phyloP scores from a whole-genome alignment of 2,888 invertebrate species.

The Tricholauxania praeusta region DNA sequence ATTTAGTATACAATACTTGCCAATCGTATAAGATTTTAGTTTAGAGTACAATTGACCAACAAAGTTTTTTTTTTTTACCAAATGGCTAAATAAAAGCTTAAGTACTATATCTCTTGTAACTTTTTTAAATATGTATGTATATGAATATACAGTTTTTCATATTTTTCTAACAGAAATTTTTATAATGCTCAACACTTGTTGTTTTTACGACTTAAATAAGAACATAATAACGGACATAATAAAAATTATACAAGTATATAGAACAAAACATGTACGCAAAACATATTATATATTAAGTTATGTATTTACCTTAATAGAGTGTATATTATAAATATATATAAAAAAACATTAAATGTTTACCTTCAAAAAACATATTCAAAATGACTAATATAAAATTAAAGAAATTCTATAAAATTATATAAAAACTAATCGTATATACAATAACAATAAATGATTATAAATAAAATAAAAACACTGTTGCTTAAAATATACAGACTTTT shows the following conservation, averaged over 20 bases:
- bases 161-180: conserved; percentile 5
- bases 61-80: too few relatives aligned
- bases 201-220: background rate
- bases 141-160: conserved; percentile 1
- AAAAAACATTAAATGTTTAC: too few relatives aligned
- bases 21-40: too few relatives aligned
- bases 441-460: conserved; percentile 20
- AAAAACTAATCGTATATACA: conserved; percentile 31
- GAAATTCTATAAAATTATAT: background rate
- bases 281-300: too few relatives aligned
- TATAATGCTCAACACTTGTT: background rate
- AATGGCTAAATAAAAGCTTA: too few relatives aligned
- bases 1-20: too few relatives aligned
- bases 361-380: background rate
- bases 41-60: too few relatives aligned
- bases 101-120: too few relatives aligned
- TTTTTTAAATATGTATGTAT: background rate
- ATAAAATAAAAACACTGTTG: conserved; percentile 39
- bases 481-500: conserved; percentile 36
- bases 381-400: conserved; percentile 6
- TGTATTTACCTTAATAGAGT: too few relatives aligned
- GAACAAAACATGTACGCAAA: background rate
- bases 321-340: too few relatives aligned
- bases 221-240: background rate
- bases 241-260: background rate